These are phyloP conservation scores for Microctenopoma lineatum DNA, from an alignment of 2,797 vertebrate species.

Conservation along the genomic window DNA sequence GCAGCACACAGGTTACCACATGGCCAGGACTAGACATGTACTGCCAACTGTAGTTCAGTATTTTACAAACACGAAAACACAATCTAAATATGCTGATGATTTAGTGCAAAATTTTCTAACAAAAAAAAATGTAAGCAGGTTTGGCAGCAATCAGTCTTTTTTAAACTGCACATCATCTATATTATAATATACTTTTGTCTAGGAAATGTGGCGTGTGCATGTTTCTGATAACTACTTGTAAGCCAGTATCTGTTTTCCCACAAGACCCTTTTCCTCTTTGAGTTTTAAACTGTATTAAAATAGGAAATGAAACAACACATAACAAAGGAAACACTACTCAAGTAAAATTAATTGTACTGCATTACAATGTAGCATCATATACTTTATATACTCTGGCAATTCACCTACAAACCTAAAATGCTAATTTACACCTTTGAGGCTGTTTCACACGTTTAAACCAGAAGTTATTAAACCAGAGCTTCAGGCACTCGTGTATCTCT, in stretches of 20 bases:
- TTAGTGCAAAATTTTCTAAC: too few relatives aligned
- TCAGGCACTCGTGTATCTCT: slow-evolving; percentile 32
- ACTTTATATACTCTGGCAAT: neutral
- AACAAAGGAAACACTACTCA: slow-evolving; percentile 22
- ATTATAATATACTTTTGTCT: neutral
- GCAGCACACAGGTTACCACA: slow-evolving; percentile 31
- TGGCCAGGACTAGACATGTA: slow-evolving; percentile 10
- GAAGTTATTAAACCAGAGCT: slow-evolving; percentile 42
- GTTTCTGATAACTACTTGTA: slow-evolving; percentile 20
- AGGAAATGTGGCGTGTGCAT: neutral
- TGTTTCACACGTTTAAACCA: slow-evolving; percentile 27
- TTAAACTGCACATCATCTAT: neutral
- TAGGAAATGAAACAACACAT: slow-evolving; percentile 15
- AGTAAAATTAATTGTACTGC: neutral
- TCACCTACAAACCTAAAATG: slow-evolving; percentile 35
- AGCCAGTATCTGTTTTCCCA: slow-evolving; percentile 25
- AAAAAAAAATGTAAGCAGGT: neutral
- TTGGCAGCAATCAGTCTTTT: slow-evolving; percentile 1
- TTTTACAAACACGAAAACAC: slow-evolving; percentile 13
- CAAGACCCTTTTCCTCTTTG: slow-evolving; percentile 36
- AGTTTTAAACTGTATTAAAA: slow-evolving; percentile 20
- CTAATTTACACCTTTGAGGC: slow-evolving; percentile 32
- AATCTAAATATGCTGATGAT: slow-evolving; percentile 11
- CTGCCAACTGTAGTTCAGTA: slow-evolving; percentile 22
- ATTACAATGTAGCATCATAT: neutral